Percentiles rank a stretch among this genome's conserved stretches.
phyloP scores from a whole-genome alignment of 2,113 vertebrate species.

The Mesitornis unicolor region DNA sequence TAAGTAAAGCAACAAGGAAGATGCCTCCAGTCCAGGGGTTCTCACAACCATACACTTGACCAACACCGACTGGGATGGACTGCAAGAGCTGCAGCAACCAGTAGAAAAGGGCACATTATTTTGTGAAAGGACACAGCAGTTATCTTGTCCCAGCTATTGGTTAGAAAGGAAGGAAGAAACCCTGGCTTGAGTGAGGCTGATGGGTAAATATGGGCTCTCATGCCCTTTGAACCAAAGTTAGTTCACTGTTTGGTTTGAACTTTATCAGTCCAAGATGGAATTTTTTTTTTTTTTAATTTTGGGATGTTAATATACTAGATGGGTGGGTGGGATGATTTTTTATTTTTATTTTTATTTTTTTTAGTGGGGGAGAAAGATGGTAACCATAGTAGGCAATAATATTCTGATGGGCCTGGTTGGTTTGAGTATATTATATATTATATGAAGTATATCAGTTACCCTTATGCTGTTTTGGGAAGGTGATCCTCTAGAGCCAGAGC shows the following conservation, averaged over 20 bases:
- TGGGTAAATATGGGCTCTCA: too few species aligned
- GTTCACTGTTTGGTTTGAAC: not conserved
- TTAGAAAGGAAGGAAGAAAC: not conserved
- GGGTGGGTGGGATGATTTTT: not conserved
- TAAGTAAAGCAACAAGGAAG: conserved; percentile 85
- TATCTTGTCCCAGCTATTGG: not conserved
- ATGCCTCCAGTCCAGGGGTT: conserved; percentile 91
- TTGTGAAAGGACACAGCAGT: not conserved
- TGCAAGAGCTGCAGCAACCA: conserved; percentile 80
- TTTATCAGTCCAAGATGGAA: not conserved
- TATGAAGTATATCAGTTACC: not conserved
- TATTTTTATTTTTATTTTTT: not conserved
- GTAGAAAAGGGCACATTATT: not conserved
- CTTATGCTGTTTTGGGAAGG: not conserved
- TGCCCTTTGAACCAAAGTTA: not conserved
- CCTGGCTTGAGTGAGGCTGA: not conserved
- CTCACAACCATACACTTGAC: conserved; percentile 92
- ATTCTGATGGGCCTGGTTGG: not conserved
- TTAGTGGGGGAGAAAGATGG: not conserved
- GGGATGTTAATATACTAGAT: not conserved
- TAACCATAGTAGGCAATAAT: not conserved
- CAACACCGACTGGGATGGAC: conserved; percentile 85
- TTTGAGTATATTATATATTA: not conserved
- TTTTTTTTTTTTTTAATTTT: not conserved
- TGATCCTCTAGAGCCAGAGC: not conserved